phyloP scores from a whole-genome alignment of 2,888 invertebrate species.

The Ophion costatus region DNA sequence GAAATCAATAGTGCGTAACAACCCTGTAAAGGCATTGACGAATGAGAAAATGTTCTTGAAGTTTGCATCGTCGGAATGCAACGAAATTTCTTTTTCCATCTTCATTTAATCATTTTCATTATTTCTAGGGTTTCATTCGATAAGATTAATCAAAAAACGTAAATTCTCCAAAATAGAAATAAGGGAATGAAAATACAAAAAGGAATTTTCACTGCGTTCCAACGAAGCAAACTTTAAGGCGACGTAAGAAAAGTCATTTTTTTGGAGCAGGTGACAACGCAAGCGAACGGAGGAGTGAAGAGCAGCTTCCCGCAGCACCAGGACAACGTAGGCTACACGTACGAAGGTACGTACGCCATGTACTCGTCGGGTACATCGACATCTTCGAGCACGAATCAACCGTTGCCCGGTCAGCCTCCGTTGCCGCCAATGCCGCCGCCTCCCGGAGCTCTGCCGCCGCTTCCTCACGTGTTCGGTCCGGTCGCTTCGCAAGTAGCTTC shows the following conservation, averaged over 20 bases:
- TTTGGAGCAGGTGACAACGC: slow-evolving; percentile 70
- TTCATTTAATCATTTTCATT: no score
- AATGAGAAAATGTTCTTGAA: no score
- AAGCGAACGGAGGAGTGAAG: slow-evolving; percentile 76
- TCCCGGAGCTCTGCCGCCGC: slow-evolving; percentile 77
- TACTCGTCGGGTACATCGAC: slow-evolving; percentile 75
- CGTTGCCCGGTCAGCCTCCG: slow-evolving; percentile 81
- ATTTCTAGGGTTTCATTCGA: no score
- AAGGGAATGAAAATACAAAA: neutral
- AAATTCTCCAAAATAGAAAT: no score
- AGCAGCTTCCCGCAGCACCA: slow-evolving; percentile 64
- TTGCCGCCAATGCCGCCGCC: slow-evolving; percentile 82
- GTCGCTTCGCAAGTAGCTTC: slow-evolving; percentile 79
- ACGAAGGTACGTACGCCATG: slow-evolving; percentile 76
- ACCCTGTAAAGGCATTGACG: no score
- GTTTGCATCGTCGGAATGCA: no score
- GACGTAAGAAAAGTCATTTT: neutral
- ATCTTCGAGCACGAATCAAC: slow-evolving; percentile 76
- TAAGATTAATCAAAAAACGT: no score
- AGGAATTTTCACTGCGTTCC: neutral
- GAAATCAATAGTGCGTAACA: no score
- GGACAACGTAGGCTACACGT: slow-evolving; percentile 75
- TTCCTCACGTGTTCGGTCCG: slow-evolving; percentile 77
- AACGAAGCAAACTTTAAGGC: neutral
- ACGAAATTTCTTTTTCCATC: no score